phyloP scores from a whole-genome alignment of 2,113 vertebrate species.

The Melanerpes formicivorus region DNA sequence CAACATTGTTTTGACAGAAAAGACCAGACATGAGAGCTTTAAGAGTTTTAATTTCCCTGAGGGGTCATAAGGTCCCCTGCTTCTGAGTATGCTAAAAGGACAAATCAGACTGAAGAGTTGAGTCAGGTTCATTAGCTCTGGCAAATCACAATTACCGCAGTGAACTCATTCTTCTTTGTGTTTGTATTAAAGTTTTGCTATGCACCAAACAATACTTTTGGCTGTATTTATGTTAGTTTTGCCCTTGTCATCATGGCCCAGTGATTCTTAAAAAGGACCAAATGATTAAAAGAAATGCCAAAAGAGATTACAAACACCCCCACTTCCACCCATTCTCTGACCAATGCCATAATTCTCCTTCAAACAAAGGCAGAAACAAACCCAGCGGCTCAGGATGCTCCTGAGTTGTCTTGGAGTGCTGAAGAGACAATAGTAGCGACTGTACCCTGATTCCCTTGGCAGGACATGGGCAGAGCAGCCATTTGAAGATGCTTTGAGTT shows the following conservation, averaged over 20 bases:
- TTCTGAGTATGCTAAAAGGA: constrained; percentile 45
- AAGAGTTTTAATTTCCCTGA: constrained; percentile 59
- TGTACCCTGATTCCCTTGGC: accelerated
- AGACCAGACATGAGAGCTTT: constrained; percentile 13
- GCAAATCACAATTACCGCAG: not conserved
- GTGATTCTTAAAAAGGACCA: not conserved
- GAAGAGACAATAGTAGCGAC: not conserved
- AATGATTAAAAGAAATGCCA: not conserved
- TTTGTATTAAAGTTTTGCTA: not conserved
- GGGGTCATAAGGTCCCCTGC: constrained; percentile 28
- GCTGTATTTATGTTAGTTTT: not conserved
- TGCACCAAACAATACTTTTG: not conserved
- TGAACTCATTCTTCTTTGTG: not conserved
- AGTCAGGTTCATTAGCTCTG: constrained; percentile 38
- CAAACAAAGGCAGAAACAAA: not conserved
- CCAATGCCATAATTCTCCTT: not conserved
- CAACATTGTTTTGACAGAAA: constrained; percentile 23
- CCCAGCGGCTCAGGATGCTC: not conserved
- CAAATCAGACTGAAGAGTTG: constrained; percentile 26
- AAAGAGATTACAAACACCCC: not conserved
- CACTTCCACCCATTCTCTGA: not conserved
- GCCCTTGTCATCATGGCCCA: not conserved
- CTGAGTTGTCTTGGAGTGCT: not conserved
- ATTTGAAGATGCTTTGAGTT: not conserved
- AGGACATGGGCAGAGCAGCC: not conserved